These are phyloP conservation scores for Schizotus pectinicornis DNA, from an alignment of 2,888 invertebrate genomes.

Conservation along the genomic window DNA sequence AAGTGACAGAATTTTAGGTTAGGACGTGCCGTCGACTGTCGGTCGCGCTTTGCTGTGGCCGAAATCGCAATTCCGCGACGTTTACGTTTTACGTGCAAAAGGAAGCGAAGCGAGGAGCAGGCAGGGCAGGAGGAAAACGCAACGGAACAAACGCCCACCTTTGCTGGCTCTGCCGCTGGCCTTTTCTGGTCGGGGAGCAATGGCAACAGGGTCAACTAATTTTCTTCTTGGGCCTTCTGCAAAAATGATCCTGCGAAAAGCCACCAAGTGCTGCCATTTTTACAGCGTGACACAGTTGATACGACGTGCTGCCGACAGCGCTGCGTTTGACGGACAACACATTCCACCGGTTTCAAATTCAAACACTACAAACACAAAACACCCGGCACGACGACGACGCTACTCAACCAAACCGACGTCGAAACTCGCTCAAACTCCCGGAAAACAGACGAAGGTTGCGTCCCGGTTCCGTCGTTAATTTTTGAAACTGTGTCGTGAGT, in stretches of 20 bases:
- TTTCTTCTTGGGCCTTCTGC: slow-evolving; percentile 63
- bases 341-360: slow-evolving; percentile 58
- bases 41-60: not conserved
- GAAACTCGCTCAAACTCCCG: slow-evolving; percentile 37
- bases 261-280: slow-evolving; percentile 62
- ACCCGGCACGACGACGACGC: slow-evolving; percentile 27
- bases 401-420: slow-evolving; percentile 23
- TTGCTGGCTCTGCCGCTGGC: slow-evolving; percentile 55
- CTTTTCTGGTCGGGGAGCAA: slow-evolving; percentile 53
- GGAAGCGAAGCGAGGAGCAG: slow-evolving; percentile 1
- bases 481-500: slow-evolving; percentile 50
- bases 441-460: slow-evolving; percentile 8
- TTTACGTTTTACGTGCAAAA: slow-evolving; percentile 6
- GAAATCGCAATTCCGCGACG: not conserved
- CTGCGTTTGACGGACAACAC: slow-evolving; percentile 52
- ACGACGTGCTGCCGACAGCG: slow-evolving; percentile 52
- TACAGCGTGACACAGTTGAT: slow-evolving; percentile 57
- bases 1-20: slow-evolving; percentile 15
- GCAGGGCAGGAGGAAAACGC: not conserved
- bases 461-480: slow-evolving; percentile 27
- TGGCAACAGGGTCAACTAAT: slow-evolving; percentile 63
- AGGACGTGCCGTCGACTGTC: not conserved
- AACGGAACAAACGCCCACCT: slow-evolving; percentile 50
- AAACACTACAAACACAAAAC: slow-evolving; percentile 50
- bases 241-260: slow-evolving; percentile 60